These are phyloP conservation scores for Ceratina calcarata DNA, from an alignment of 1,140 invertebrate species.

Conservation along the genomic window DNA sequence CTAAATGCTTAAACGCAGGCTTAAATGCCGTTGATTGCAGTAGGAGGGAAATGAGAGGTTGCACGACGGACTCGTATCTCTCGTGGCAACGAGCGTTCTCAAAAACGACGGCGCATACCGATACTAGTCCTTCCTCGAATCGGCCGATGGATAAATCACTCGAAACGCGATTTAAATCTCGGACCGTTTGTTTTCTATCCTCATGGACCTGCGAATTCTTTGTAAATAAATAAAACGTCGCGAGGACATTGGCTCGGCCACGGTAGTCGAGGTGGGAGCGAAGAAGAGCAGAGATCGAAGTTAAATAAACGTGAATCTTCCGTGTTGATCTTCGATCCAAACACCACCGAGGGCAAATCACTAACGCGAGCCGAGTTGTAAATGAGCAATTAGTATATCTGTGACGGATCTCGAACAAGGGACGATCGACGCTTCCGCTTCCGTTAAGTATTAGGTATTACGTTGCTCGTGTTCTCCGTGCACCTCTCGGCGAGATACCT, in stretches of 20 bases:
- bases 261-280: neutral
- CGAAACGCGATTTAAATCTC: neutral
- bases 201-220: too few species aligned
- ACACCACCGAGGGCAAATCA: neutral
- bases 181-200: neutral
- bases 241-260: too few species aligned
- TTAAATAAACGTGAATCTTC: neutral
- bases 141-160: neutral
- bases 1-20: constrained; percentile 73
- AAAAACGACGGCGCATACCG: constrained; percentile 8
- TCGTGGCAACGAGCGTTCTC: constrained; percentile 9
- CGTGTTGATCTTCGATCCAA: neutral
- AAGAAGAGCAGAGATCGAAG: neutral
- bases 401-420: neutral
- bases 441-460: too few species aligned
- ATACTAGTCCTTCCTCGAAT: constrained; percentile 31
- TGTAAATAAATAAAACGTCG: too few species aligned
- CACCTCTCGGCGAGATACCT: neutral
- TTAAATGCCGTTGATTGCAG: constrained; percentile 75
- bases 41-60: constrained; percentile 76
- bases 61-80: constrained; percentile 50
- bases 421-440: neutral
- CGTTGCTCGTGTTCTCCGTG: neutral
- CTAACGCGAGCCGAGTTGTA: neutral
- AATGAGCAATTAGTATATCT: constrained; percentile 26